Evolutionary conservation across 1,140 invertebrate species (phyloP), one percentile per base, ranked within the genome.

Genomic region (Hylaeus anthracinus): DNA sequence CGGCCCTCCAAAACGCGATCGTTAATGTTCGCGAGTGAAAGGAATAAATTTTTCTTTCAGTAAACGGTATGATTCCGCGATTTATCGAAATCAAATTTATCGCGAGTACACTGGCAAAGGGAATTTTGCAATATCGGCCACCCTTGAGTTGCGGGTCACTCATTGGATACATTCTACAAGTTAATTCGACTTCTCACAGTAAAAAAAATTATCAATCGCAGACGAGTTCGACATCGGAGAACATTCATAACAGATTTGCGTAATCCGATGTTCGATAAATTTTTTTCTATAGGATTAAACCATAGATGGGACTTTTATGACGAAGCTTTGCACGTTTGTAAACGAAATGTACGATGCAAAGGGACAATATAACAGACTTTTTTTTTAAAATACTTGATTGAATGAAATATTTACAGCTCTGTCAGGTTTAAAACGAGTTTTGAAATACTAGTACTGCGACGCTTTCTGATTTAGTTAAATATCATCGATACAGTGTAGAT

Each of bases 1-100:
- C 14, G 26, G 39, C 5, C 4, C 8, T 39, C 39, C 14, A 14
- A 45, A 73, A 79, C 65, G 53, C 26, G 53, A 37, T 65, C 65
- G 61, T 72, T 72, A 82, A 72, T 78, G 64, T 45, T 39, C 63
- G 45, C 80, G 51, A 71, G 48, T 71, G 39, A 45, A 64, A 37
- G 5, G 65, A 65, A 58, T 69, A 37, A 65, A 79, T 69, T 55
- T 61, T 67, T 69, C 72, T 51, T 10, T 51, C 37, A 8, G 8
- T 26, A 51, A 15, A 15, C n/a, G 51, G n/a, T 15, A 37, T 56
- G 4, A n/a, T 65, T 71, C 55, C 10, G 26, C 45, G 15, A 60
- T 43, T 55, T n/a, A 6, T 1, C 9, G 41, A 6, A 10, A 45
- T n/a, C 5, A 4, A 26, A 60, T 53, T 71, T 43, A 26, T 70